Percentiles rank a stretch among this genome's conserved stretches.
These are phyloP conservation scores for Pituophis catenifer DNA, from an alignment of 2,113 vertebrate species.

Conservation along the genomic window DNA sequence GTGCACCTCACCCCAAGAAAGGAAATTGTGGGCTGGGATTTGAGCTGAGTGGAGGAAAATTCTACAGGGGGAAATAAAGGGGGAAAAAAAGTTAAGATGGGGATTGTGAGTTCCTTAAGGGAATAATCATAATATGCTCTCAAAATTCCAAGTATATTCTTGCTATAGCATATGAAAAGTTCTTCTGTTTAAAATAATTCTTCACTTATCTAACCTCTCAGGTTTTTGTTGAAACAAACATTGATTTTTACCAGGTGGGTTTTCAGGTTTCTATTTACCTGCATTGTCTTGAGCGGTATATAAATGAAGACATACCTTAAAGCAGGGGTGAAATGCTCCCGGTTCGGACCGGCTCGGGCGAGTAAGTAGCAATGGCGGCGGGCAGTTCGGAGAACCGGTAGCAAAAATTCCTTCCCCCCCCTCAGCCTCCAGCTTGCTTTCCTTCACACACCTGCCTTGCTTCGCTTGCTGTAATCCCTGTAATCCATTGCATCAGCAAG, in stretches of 20 bases:
- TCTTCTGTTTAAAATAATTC: not conserved
- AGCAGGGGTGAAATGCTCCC: too few relatives aligned
- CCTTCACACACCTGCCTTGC: too few relatives aligned
- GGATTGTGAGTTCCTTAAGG: not conserved
- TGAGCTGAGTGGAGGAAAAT: not conserved
- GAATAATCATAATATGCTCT: not conserved
- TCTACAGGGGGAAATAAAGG: not conserved
- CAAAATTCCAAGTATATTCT: not conserved
- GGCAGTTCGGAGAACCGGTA: too few relatives aligned
- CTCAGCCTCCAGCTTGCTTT: too few relatives aligned
- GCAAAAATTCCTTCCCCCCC: too few relatives aligned
- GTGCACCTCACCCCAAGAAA: not conserved
- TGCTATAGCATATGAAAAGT: not conserved
- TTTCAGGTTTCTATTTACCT: not conserved
- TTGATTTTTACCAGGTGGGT: not conserved
- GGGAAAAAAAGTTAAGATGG: not conserved
- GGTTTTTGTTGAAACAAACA: not conserved
- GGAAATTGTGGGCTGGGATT: not conserved
- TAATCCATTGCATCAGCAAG: too few relatives aligned
- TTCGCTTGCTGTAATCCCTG: too few relatives aligned
- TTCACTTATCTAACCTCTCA: not conserved
- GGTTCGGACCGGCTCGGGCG: too few relatives aligned
- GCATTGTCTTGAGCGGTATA: not conserved
- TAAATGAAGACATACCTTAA: not conserved
- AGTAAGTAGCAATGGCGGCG: too few relatives aligned